These are phyloP conservation scores for Loxodonta africana DNA, from an alignment of 2,113 vertebrate genomes.

Conservation along the genomic window DNA sequence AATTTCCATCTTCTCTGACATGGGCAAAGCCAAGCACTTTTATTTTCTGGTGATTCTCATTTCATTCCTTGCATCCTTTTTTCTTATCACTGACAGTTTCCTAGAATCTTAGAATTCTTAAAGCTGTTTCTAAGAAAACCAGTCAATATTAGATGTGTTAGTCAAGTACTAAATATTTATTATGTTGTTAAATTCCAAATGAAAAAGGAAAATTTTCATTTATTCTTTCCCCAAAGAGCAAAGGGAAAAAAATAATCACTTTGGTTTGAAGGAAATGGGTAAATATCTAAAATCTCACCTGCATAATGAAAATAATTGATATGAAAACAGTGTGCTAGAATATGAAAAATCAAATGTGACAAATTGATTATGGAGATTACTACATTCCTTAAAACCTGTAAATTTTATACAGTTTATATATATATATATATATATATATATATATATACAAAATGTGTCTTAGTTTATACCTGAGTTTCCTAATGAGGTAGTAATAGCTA, in stretches of 20 bases:
- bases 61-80: background rate
- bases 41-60: background rate
- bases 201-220: background rate
- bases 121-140: background rate
- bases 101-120: background rate
- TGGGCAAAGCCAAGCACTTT: background rate
- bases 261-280: background rate
- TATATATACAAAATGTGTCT: background rate
- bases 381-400: background rate
- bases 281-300: slow-evolving; percentile 31
- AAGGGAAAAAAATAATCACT: background rate
- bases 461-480: slow-evolving; percentile 2
- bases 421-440: background rate
- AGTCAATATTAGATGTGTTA: background rate
- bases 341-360: background rate
- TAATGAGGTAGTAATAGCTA: background rate
- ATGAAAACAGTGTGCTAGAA: background rate
- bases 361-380: background rate
- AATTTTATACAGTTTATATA: background rate
- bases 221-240: background rate
- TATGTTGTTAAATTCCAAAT: background rate
- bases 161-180: slow-evolving; percentile 36
- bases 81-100: background rate
- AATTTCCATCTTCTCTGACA: background rate
- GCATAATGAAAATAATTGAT: slow-evolving; percentile 7